Conservation (phyloP, 1,140 invertebrate genomes). For the Stegodyphus mimosarum region DNA sequence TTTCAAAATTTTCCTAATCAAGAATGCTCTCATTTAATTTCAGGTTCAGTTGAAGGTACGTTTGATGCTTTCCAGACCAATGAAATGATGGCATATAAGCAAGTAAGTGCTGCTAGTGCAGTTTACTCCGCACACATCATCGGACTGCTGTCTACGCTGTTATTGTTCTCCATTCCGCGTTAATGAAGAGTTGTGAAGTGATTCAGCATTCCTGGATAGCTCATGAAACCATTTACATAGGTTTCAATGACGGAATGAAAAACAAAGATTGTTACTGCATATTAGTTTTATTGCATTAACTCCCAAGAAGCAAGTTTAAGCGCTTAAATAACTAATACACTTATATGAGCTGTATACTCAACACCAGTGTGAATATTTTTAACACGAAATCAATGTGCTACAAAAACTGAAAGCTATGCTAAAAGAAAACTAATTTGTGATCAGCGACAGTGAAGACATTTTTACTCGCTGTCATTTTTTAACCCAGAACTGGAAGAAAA, state of each 20-base stretch:
- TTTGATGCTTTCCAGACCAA: conserved; percentile 25
- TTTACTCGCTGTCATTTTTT: conserved; percentile 12
- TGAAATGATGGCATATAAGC: neutral
- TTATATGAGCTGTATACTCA: too few species aligned
- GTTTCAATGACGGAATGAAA: neutral
- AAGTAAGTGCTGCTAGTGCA: neutral
- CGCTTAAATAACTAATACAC: too few species aligned
- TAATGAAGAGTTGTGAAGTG: neutral
- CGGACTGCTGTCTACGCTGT: neutral
- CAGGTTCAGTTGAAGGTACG: conserved; percentile 32
- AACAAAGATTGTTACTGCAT: too few species aligned
- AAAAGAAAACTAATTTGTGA: too few species aligned
- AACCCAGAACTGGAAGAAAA: neutral
- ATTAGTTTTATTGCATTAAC: too few species aligned
- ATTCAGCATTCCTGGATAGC: conserved; percentile 1
- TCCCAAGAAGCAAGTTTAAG: too few species aligned
- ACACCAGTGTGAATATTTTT: too few species aligned
- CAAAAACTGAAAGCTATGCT: too few species aligned
- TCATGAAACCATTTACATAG: conserved; percentile 16
- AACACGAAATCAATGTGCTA: too few species aligned
- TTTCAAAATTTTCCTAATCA: too few species aligned
- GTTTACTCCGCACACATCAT: conserved; percentile 3
- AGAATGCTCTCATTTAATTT: neutral
- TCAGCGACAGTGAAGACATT: too few species aligned
- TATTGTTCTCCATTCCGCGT: conserved; percentile 8